These are phyloP conservation scores for Dendrocopos noguchii DNA, from an alignment of 2,113 vertebrate genomes.

Conservation along the genomic window DNA sequence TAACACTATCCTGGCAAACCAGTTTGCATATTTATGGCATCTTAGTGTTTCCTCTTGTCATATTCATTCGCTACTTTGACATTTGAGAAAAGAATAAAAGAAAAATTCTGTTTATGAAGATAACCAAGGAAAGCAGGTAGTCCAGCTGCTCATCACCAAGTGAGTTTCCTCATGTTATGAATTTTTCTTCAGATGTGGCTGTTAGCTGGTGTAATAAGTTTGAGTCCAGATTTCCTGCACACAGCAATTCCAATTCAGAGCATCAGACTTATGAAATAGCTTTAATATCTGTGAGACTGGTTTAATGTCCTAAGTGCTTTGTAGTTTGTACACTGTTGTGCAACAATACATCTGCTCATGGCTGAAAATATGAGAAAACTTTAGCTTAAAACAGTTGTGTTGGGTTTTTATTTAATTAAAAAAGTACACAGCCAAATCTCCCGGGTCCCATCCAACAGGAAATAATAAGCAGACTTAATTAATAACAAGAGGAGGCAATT, in stretches of 20 bases:
- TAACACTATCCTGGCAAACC: not conserved
- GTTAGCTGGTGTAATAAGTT: not conserved
- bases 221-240: not conserved
- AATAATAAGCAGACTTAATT: slow-evolving; percentile 36
- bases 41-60: not conserved
- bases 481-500: slow-evolving; percentile 18
- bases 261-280: not conserved
- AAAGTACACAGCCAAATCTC: not conserved
- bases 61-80: not conserved
- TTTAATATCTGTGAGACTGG: not conserved
- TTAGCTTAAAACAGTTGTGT: not conserved
- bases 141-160: not conserved
- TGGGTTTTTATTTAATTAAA: not conserved
- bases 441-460: slow-evolving; percentile 25
- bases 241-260: not conserved
- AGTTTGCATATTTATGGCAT: not conserved
- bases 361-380: not conserved
- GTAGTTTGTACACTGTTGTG: not conserved
- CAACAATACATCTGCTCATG: not conserved
- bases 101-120: not conserved
- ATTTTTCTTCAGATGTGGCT: not conserved
- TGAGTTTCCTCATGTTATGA: not conserved
- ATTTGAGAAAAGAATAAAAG: not conserved
- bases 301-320: not conserved
- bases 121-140: not conserved